These are phyloP conservation scores for Caenorhabditis angaria DNA, from an alignment of 2,888 invertebrate species.

Conservation along the genomic window DNA sequence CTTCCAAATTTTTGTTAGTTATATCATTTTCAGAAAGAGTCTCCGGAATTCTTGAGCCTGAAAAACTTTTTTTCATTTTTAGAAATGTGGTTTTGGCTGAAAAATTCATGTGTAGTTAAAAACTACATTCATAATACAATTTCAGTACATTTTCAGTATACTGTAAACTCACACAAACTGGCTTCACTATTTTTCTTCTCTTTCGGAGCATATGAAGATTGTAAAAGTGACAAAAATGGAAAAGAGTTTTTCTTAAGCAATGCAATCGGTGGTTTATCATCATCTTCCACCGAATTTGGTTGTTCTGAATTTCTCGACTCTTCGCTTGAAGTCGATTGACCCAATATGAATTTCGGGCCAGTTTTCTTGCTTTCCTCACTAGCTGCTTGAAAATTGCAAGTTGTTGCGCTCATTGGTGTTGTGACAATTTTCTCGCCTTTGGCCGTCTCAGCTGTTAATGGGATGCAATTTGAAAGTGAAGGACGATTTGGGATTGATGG, in stretches of 20 bases:
- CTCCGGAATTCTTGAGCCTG: background rate
- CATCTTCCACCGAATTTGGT: slow-evolving; percentile 21
- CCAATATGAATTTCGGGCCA: slow-evolving; percentile 31
- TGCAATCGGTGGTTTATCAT: slow-evolving; percentile 21
- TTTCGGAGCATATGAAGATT: slow-evolving; percentile 38
- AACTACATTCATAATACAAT: background rate
- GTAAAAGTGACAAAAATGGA: slow-evolving; percentile 35
- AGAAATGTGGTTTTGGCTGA: no score
- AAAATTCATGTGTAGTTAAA: no score
- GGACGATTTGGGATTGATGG: slow-evolving; percentile 2
- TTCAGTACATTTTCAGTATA: background rate
- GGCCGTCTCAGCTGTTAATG: slow-evolving; percentile 10
- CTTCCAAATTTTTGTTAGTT: background rate
- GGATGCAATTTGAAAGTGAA: slow-evolving; percentile 15
- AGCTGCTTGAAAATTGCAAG: background rate
- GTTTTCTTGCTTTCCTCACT: slow-evolving; percentile 20
- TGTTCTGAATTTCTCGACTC: slow-evolving; percentile 32
- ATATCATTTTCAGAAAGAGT: slow-evolving; percentile 3
- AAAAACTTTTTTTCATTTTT: background rate
- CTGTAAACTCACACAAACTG: slow-evolving; percentile 13
- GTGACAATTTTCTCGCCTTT: slow-evolving; percentile 7
- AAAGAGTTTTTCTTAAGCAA: slow-evolving; percentile 34
- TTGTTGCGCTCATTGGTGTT: background rate
- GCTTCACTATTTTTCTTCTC: slow-evolving; percentile 29
- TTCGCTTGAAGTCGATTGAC: slow-evolving; percentile 37